A percentile compares a stretch with the other conserved stretches of the same genome.
phyloP scores from a whole-genome alignment of 1,140 invertebrate genomes.

The Papilio polytes region DNA sequence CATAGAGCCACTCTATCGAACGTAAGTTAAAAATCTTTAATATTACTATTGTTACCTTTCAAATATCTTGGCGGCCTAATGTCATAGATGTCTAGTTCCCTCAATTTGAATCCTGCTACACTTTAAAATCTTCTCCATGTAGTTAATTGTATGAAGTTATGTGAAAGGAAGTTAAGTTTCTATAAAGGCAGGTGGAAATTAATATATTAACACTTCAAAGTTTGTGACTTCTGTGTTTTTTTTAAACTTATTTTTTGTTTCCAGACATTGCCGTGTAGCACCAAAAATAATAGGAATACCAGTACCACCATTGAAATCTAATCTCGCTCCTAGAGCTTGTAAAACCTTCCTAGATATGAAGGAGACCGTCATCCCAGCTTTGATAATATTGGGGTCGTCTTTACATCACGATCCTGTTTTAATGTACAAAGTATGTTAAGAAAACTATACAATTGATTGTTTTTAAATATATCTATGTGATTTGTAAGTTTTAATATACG shows the following conservation, averaged over 20 bases:
- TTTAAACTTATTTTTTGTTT: slow-evolving; percentile 48
- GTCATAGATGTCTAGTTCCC: too few species aligned
- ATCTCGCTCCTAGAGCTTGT: slow-evolving; percentile 85
- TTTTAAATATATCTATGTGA: neutral
- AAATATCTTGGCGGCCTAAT: too few species aligned
- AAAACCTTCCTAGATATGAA: slow-evolving; percentile 88
- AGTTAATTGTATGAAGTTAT: too few species aligned
- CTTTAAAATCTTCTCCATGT: too few species aligned
- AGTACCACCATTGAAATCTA: slow-evolving; percentile 84
- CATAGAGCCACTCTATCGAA: slow-evolving; percentile 95
- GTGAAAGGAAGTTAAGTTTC: too few species aligned
- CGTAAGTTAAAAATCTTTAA: slow-evolving; percentile 68
- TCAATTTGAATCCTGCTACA: too few species aligned
- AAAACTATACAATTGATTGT: slow-evolving; percentile 2
- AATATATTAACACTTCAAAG: too few species aligned
- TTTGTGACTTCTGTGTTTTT: neutral
- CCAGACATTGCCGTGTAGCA: slow-evolving; percentile 89
- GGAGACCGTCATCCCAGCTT: slow-evolving; percentile 93
- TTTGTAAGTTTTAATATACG: slow-evolving; percentile 14
- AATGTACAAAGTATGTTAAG: slow-evolving; percentile 90
- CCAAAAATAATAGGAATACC: slow-evolving; percentile 87
- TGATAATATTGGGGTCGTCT: slow-evolving; percentile 94
- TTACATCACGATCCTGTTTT: slow-evolving; percentile 94
- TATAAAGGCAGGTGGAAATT: too few species aligned
- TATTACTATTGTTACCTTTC: too few species aligned